These are phyloP conservation scores for Dryas iulia DNA, from an alignment of 1,140 invertebrate species.

Conservation along the genomic window DNA sequence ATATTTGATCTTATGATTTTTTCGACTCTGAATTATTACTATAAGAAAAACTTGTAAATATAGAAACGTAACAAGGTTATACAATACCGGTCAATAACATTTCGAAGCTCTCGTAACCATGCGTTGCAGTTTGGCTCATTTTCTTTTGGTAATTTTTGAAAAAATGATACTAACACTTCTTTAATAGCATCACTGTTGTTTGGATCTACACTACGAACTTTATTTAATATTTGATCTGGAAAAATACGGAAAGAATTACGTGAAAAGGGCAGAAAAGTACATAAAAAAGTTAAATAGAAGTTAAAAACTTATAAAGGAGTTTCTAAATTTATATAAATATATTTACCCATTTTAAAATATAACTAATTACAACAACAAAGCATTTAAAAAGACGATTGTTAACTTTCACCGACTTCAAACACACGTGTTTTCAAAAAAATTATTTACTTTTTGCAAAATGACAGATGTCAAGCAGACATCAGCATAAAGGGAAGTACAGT, in stretches of 20 bases:
- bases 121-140: constrained; percentile 38
- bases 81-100: constrained; percentile 59
- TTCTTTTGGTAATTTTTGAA: constrained; percentile 54
- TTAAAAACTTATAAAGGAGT: not conserved
- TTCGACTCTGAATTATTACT: not conserved
- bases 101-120: constrained; percentile 54
- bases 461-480: not conserved
- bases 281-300: not conserved
- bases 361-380: not conserved
- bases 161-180: constrained; percentile 51
- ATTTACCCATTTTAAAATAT: constrained; percentile 7
- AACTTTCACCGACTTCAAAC: not conserved
- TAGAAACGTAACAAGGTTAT: constrained; percentile 42
- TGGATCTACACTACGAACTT: constrained; percentile 61
- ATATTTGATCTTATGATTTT: no score
- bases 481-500: not conserved
- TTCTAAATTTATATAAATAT: not conserved
- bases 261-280: not conserved
- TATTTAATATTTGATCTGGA: constrained; percentile 62
- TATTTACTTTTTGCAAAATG: not conserved
- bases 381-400: not conserved
- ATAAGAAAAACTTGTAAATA: constrained; percentile 9
- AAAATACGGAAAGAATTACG: constrained; percentile 6
- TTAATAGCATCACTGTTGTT: constrained; percentile 63
- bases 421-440: constrained; percentile 10